A percentile compares a stretch with the other conserved stretches of the same genome.
Conservation (phyloP, 2,797 vertebrate genomes). For the Poliocrania exsul region DNA sequence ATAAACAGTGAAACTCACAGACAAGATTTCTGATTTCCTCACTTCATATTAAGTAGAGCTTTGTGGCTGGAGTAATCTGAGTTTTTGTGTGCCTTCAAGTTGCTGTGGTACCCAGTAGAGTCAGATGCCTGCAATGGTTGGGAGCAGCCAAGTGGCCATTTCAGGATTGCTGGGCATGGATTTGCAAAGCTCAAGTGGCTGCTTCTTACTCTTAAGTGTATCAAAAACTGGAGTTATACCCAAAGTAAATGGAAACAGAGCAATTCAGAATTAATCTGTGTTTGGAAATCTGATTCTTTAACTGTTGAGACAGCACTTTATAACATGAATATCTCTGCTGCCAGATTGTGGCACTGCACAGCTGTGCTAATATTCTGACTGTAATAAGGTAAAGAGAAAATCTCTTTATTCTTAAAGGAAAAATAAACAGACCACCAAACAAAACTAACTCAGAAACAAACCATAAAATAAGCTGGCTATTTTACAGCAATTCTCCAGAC, state of each 20-base stretch:
- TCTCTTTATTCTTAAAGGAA: not conserved
- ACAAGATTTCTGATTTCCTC: not conserved
- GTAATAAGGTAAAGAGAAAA: not conserved
- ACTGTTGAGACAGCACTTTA: not conserved
- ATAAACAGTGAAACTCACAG: not conserved
- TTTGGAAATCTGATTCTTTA: not conserved
- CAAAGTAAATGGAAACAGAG: not conserved
- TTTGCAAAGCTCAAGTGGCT: not conserved
- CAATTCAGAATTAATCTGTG: not conserved
- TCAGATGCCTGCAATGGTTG: accelerated
- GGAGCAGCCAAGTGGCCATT: not conserved
- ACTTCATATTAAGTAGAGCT: not conserved
- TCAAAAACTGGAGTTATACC: not conserved
- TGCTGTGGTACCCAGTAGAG: accelerated
- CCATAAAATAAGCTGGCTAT: not conserved
- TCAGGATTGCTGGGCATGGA: not conserved
- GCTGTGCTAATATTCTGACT: not conserved
- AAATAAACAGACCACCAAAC: not conserved
- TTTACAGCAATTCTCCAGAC: not conserved
- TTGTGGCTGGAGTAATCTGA: accelerated
- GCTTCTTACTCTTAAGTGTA: not conserved
- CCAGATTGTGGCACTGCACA: not conserved
- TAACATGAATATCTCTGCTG: not conserved
- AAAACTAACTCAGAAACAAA: not conserved
- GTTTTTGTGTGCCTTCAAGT: not conserved